A percentile compares a stretch with the other conserved stretches of the same genome.
These are phyloP conservation scores for Columbina picui DNA, from an alignment of 2,113 vertebrate species.

Conservation along the genomic window DNA sequence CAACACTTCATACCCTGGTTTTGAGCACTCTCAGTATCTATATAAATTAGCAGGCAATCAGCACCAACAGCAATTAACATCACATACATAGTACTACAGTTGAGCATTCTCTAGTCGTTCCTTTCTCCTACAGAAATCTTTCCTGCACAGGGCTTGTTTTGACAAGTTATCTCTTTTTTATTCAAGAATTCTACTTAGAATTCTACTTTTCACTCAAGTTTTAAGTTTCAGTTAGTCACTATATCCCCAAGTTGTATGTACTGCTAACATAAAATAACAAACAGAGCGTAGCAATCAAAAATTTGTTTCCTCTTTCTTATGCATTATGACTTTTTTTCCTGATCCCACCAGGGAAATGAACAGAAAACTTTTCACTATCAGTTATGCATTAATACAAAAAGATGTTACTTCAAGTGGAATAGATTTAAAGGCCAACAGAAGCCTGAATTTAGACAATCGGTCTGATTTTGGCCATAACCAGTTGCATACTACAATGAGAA, in stretches of 20 bases:
- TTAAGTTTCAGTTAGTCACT: neutral
- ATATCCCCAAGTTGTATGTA: neutral
- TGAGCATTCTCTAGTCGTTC: neutral
- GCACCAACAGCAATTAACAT: neutral
- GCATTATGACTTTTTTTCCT: neutral
- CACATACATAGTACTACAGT: neutral
- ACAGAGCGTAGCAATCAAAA: neutral
- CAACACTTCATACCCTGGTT: neutral
- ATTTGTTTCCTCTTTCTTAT: neutral
- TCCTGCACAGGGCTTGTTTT: neutral
- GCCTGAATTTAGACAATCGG: neutral
- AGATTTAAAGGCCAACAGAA: neutral
- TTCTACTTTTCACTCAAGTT: neutral
- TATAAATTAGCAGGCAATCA: slow-evolving; percentile 22
- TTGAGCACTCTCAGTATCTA: neutral
- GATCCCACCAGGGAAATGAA: neutral
- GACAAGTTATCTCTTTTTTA: neutral
- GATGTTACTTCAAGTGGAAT: neutral
- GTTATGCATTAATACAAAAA: neutral
- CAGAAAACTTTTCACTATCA: neutral
- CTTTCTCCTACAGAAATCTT: neutral
- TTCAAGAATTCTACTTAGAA: neutral
- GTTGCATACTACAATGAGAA: neutral
- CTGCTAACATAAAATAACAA: neutral
- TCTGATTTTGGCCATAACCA: neutral